Evolutionary conservation across 2,797 vertebrate species (phyloP).

Genomic region (Tolypeutes matacus): DNA sequence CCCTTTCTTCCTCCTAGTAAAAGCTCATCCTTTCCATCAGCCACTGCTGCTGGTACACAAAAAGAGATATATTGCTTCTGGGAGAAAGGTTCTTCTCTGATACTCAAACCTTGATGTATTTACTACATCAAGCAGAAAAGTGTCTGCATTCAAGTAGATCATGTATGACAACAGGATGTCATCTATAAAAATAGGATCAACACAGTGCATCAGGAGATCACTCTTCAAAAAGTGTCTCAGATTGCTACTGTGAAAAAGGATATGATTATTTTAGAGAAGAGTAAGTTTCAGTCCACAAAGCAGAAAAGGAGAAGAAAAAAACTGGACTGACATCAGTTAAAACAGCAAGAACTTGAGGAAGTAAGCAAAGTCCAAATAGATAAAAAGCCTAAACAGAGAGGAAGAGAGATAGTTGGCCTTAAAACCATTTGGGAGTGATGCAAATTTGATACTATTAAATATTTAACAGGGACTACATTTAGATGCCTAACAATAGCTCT

Average conservation of each 20-base stretch:
- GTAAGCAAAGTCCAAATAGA: slow-evolving; percentile 92
- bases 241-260: slow-evolving; percentile 93
- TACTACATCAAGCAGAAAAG: slow-evolving; percentile 90
- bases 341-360: slow-evolving; percentile 90
- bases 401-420: fast-evolving
- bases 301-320: slow-evolving; percentile 93
- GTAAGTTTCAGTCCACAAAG: slow-evolving; percentile 92
- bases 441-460: not conserved
- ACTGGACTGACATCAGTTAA: slow-evolving; percentile 90
- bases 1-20: slow-evolving; percentile 69
- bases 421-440: not conserved
- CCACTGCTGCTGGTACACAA: slow-evolving; percentile 84
- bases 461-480: slow-evolving; percentile 91
- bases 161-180: slow-evolving; percentile 90
- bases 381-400: slow-evolving; percentile 79
- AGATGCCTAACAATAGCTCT: slow-evolving; percentile 93
- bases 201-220: slow-evolving; percentile 95
- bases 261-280: slow-evolving; percentile 95
- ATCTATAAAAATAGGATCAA: slow-evolving; percentile 93
- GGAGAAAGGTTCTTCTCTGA: slow-evolving; percentile 90
- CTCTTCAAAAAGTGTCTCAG: slow-evolving; percentile 93
- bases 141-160: slow-evolving; percentile 90
- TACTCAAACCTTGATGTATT: slow-evolving; percentile 90
- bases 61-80: slow-evolving; percentile 84
- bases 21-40: slow-evolving; percentile 85